phyloP scores from a whole-genome alignment of 2,113 vertebrate species.

The Andinoacara biseriatus region DNA sequence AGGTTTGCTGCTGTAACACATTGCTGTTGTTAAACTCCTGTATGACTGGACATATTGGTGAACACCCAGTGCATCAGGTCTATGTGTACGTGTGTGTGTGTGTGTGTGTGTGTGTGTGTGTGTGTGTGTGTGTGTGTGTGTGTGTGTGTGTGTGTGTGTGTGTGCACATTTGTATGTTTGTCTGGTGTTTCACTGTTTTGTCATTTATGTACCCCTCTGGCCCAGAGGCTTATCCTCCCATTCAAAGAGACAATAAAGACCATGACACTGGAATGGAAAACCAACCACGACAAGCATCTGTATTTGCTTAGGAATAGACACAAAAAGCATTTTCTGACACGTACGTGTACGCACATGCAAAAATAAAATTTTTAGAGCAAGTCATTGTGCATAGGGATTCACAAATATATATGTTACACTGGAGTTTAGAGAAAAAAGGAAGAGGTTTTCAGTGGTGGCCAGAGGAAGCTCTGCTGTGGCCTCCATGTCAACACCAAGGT shows the following conservation, averaged over 20 bases:
- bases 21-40: background rate
- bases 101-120: background rate
- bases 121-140: slow-evolving; percentile 5
- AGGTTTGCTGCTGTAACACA: background rate
- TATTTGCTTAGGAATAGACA: slow-evolving; percentile 52
- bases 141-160: slow-evolving; percentile 1
- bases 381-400: background rate
- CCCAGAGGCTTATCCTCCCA: slow-evolving; percentile 37
- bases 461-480: slow-evolving; percentile 33
- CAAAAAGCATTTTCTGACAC: slow-evolving; percentile 54
- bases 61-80: too few species aligned
- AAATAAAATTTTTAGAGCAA: background rate
- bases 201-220: slow-evolving; percentile 40
- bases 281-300: slow-evolving; percentile 68
- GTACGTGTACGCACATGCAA: background rate
- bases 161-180: slow-evolving; percentile 8
- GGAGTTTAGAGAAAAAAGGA: slow-evolving; percentile 15
- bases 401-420: background rate
- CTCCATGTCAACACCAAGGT: slow-evolving; percentile 48
- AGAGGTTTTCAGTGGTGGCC: background rate
- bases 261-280: slow-evolving; percentile 48
- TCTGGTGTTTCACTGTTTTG: slow-evolving; percentile 43
- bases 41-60: background rate
- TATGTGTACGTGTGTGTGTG: background rate
- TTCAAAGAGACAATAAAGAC: slow-evolving; percentile 55